phyloP scores from a whole-genome alignment of 2,888 invertebrate species.

The Smittia sp. region DNA sequence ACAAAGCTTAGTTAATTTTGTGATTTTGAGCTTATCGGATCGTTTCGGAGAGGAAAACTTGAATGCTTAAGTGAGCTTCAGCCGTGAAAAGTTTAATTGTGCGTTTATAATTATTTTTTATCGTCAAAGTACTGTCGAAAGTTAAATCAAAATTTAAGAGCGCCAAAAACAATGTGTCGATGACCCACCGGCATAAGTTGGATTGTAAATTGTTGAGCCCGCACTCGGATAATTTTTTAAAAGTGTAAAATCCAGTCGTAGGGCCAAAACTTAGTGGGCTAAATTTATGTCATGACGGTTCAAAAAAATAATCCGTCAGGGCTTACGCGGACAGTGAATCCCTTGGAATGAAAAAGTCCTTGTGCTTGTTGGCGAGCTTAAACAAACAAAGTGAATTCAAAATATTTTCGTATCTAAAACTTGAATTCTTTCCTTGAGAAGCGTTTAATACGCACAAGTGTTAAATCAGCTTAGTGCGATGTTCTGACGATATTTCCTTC shows the following conservation, averaged over 20 bases:
- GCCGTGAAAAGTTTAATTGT: neutral
- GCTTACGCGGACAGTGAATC: too few relatives aligned
- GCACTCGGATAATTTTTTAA: neutral
- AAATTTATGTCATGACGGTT: too few relatives aligned
- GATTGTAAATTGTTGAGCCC: slow-evolving; percentile 6
- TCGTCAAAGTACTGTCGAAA: neutral
- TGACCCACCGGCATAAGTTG: neutral
- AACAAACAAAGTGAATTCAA: neutral
- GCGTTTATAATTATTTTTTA: neutral
- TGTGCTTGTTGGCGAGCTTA: neutral
- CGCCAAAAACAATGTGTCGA: neutral
- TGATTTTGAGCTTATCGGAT: slow-evolving; percentile 8
- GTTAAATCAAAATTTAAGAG: neutral
- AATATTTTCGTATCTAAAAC: neutral
- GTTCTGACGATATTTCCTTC: too few relatives aligned
- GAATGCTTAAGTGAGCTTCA: neutral
- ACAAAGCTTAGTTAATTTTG: slow-evolving; percentile 30
- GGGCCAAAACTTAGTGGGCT: neutral
- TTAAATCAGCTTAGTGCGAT: too few relatives aligned
- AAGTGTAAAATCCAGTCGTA: neutral
- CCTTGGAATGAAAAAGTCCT: too few relatives aligned
- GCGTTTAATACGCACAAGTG: too few relatives aligned
- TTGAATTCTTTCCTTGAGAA: neutral
- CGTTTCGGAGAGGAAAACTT: neutral
- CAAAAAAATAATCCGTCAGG: too few relatives aligned